Percentiles rank a stretch among this genome's conserved stretches.
These are phyloP conservation scores for Desoria tigrina DNA, from an alignment of 2,888 invertebrate genomes.

Conservation along the genomic window DNA sequence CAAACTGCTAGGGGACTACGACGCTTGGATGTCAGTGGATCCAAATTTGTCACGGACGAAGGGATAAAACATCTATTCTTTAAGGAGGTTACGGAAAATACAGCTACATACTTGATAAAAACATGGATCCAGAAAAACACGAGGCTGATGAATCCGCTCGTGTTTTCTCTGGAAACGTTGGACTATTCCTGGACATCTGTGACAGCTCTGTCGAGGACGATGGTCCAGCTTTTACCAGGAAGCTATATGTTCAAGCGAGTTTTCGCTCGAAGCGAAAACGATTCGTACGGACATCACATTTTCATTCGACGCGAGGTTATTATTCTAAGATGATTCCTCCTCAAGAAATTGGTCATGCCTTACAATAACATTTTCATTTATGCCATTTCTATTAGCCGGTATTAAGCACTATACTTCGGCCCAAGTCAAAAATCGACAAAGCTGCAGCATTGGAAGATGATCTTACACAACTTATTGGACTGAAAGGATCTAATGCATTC, in stretches of 20 bases:
- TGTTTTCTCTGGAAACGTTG: slow-evolving; percentile 29
- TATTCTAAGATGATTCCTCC: no score
- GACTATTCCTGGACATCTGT: slow-evolving; percentile 46
- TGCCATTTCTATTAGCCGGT: background rate
- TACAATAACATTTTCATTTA: background rate
- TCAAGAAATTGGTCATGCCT: background rate
- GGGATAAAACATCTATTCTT: slow-evolving; percentile 42
- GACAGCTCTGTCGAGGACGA: slow-evolving; percentile 35
- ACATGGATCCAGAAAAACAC: slow-evolving; percentile 42
- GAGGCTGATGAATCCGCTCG: slow-evolving; percentile 38
- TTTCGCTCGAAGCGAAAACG: slow-evolving; percentile 24
- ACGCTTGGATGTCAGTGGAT: slow-evolving; percentile 46
- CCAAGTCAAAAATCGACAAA: no score
- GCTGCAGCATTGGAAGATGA: slow-evolving; percentile 27
- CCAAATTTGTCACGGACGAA: slow-evolving; percentile 38
- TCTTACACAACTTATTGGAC: slow-evolving; percentile 25
- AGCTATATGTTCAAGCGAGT: slow-evolving; percentile 39
- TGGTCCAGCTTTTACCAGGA: slow-evolving; percentile 38
- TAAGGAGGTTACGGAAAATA: slow-evolving; percentile 28
- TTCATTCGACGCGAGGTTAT: slow-evolving; percentile 35
- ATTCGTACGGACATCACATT: slow-evolving; percentile 42
- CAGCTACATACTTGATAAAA: slow-evolving; percentile 36
- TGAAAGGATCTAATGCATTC: slow-evolving; percentile 31
- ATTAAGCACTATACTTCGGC: no score
- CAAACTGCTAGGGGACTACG: slow-evolving; percentile 22